Percentiles rank a stretch among this genome's conserved stretches.
Evolutionary conservation across 2,888 invertebrate species (phyloP).

Genomic region (Phorcus lineatus): DNA sequence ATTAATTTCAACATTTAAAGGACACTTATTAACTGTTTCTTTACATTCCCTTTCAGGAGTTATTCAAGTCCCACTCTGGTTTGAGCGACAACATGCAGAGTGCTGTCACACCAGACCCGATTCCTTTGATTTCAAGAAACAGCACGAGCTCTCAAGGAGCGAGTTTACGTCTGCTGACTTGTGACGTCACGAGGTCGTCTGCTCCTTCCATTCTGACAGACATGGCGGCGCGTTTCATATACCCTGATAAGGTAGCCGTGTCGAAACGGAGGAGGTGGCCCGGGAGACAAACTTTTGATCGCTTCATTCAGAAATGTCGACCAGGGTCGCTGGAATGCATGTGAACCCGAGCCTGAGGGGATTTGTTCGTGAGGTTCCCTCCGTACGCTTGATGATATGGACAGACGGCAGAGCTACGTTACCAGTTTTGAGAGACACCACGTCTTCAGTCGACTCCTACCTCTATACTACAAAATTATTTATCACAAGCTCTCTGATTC

Average conservation of each 20-base stretch:
- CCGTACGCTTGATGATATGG: neutral
- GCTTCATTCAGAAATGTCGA: neutral
- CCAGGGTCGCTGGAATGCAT: neutral
- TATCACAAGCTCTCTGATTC: neutral
- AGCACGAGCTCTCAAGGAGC: constrained; percentile 3
- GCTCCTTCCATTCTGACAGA: neutral
- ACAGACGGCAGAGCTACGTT: too few species aligned
- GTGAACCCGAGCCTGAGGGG: neutral
- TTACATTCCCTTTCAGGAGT: constrained; percentile 48
- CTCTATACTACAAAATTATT: neutral
- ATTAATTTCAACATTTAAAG: neutral
- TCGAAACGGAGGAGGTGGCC: neutral
- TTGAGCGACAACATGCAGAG: constrained; percentile 4
- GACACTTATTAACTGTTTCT: constrained; percentile 6
- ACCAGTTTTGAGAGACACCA: too few species aligned
- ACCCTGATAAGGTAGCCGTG: neutral
- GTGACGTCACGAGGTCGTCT: constrained; percentile 11
- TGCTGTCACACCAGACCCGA: neutral
- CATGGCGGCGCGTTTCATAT: constrained; percentile 10
- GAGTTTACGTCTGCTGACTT: constrained; percentile 10
- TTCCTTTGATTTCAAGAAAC: neutral
- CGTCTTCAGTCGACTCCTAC: neutral
- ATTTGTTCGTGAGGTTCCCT: neutral
- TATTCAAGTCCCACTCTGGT: constrained; percentile 51
- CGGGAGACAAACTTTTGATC: neutral